These are phyloP conservation scores for Sminthurides bifidus DNA, from an alignment of 1,140 invertebrate genomes.

Conservation along the genomic window DNA sequence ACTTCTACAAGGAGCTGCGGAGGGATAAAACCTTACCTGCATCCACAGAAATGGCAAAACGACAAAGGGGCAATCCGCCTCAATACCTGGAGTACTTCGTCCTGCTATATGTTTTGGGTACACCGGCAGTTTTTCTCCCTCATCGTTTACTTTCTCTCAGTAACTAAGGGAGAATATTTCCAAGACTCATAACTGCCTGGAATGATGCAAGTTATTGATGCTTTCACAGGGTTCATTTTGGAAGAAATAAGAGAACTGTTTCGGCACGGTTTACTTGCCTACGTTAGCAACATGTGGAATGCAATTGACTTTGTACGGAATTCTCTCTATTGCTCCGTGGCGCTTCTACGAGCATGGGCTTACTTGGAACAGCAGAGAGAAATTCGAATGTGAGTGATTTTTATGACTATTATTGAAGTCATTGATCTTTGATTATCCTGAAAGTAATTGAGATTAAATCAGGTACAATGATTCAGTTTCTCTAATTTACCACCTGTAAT, in stretches of 20 bases:
- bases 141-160: no score
- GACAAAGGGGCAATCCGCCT: constrained; percentile 64
- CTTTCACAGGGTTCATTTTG: constrained; percentile 66
- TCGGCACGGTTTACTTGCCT: constrained; percentile 65
- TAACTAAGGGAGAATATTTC: no score
- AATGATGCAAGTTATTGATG: constrained; percentile 31
- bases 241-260: constrained; percentile 82
- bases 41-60: constrained; percentile 28
- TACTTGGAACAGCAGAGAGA: constrained; percentile 59
- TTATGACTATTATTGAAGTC: no score
- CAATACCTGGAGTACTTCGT: constrained; percentile 65
- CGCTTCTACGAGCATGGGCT: constrained; percentile 59
- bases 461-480: no score
- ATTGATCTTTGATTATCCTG: no score
- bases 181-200: no score
- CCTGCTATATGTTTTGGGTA: constrained; percentile 61
- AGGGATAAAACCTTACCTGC: constrained; percentile 40
- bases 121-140: no score
- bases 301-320: constrained; percentile 88
- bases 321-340: constrained; percentile 66
- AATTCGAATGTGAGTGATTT: constrained; percentile 39
- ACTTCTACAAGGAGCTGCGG: constrained; percentile 47
- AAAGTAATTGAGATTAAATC: no score
- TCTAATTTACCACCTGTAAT: no score
- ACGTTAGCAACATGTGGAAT: constrained; percentile 89